These are phyloP conservation scores for Thalassarche chlororhynchos DNA, from an alignment of 2,113 vertebrate genomes.

Conservation along the genomic window DNA sequence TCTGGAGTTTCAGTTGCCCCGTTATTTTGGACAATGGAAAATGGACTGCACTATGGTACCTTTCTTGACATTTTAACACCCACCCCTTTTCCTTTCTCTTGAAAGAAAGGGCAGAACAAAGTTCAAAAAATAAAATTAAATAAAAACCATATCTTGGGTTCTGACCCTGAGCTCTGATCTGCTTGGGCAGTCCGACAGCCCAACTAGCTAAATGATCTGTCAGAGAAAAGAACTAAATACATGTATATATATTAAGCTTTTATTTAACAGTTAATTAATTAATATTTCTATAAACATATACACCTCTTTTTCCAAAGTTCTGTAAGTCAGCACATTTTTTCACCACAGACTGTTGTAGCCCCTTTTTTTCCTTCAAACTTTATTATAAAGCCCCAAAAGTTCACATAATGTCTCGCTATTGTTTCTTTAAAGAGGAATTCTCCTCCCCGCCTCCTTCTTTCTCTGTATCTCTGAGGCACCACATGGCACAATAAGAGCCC, in stretches of 20 bases:
- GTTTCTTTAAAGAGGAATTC: constrained; percentile 63
- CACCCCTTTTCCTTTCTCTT: background rate
- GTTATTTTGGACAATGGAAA: background rate
- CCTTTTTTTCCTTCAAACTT: background rate
- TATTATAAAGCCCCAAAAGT: background rate
- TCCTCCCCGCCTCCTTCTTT: constrained; percentile 59
- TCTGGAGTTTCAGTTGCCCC: background rate
- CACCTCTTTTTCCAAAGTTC: background rate
- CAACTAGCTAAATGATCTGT: background rate
- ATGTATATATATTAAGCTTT: background rate
- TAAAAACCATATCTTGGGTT: background rate
- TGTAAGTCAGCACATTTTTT: background rate
- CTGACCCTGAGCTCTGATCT: background rate
- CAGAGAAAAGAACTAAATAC: background rate
- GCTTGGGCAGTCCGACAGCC: background rate
- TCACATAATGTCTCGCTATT: constrained; percentile 26
- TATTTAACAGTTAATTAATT: background rate
- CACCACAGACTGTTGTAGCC: background rate
- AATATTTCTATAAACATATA: background rate
- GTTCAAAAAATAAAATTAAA: background rate
- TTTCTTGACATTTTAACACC: background rate
- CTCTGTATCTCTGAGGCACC: constrained; percentile 58
- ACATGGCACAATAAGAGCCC: constrained; percentile 58
- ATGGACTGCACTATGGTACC: background rate
- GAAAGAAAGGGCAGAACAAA: background rate